Evolutionary conservation across 2,888 invertebrate species (phyloP).

Genomic region (Mechanitis messenoides): DNA sequence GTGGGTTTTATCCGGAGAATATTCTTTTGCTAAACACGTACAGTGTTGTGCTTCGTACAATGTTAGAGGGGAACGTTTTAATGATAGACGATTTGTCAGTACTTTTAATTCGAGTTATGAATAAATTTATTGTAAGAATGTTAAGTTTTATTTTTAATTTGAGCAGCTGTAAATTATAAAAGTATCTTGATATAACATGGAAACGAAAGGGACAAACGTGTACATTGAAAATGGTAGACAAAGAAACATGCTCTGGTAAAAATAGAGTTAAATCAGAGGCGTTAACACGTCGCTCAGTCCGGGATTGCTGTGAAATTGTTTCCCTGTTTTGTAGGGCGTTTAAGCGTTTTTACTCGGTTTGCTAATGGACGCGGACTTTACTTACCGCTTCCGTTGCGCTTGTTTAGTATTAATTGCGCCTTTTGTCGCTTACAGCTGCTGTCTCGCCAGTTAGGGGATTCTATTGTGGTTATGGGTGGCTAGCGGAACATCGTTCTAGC

Average conservation of each 20-base stretch:
- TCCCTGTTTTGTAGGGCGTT: constrained; percentile 52
- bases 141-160: neutral
- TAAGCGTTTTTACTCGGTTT: constrained; percentile 46
- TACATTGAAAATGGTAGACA: constrained; percentile 9
- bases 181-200: neutral
- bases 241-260: constrained; percentile 35
- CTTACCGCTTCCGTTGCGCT: constrained; percentile 53
- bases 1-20: constrained; percentile 30
- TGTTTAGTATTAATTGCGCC: constrained; percentile 70
- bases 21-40: constrained; percentile 28
- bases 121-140: neutral
- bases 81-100: constrained; percentile 13
- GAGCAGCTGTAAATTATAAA: neutral
- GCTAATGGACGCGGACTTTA: constrained; percentile 61
- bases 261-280: constrained; percentile 60
- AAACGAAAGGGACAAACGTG: neutral
- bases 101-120: constrained; percentile 8
- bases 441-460: constrained; percentile 36
- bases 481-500: constrained; percentile 21
- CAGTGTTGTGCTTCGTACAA: constrained; percentile 17
- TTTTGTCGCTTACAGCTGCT: constrained; percentile 62
- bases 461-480: constrained; percentile 29
- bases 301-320: constrained; percentile 58
- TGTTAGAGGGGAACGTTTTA: constrained; percentile 19
- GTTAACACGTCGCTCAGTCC: constrained; percentile 54